These are phyloP conservation scores for Ferdinandea cuprea DNA, from an alignment of 2,888 invertebrate genomes.

Conservation along the genomic window DNA sequence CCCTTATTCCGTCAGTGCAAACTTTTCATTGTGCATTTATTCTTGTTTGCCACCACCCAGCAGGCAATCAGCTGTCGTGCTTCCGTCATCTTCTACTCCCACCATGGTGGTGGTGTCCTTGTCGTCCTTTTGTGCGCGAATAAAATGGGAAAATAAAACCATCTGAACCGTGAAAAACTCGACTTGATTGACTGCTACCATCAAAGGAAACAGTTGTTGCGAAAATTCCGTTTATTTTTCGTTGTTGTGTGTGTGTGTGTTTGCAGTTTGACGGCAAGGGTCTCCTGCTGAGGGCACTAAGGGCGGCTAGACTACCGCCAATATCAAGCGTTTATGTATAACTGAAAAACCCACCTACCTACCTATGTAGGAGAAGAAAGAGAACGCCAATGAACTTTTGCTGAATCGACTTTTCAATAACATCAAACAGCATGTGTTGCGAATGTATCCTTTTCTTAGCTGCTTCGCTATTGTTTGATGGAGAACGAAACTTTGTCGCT, in stretches of 20 bases:
- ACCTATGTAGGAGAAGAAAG: constrained; percentile 41
- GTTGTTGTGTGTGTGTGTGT: not conserved
- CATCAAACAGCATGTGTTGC: constrained; percentile 69
- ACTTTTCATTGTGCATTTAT: constrained; percentile 49
- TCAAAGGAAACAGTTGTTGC: constrained; percentile 74
- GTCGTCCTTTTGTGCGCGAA: constrained; percentile 46
- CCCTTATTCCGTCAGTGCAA: constrained; percentile 25
- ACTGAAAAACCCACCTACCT: not conserved
- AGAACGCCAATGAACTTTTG: constrained; percentile 73
- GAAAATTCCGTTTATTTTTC: constrained; percentile 46
- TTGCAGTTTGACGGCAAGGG: not conserved
- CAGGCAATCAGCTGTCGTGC: constrained; percentile 65
- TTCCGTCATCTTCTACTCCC: constrained; percentile 38
- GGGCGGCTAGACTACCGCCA: constrained; percentile 47
- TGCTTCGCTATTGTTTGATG: constrained; percentile 38
- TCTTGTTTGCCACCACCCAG: constrained; percentile 19
- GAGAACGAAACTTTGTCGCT: constrained; percentile 33
- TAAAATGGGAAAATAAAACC: constrained; percentile 65
- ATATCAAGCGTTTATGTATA: constrained; percentile 16
- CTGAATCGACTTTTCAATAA: constrained; percentile 73
- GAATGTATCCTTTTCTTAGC: constrained; percentile 49
- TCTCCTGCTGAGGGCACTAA: constrained; percentile 45
- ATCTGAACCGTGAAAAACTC: constrained; percentile 71
- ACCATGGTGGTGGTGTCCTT: not conserved
- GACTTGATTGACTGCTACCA: constrained; percentile 73